phyloP scores from a whole-genome alignment of 2,888 invertebrate genomes.

The Rhagophthalmus giganteus region DNA sequence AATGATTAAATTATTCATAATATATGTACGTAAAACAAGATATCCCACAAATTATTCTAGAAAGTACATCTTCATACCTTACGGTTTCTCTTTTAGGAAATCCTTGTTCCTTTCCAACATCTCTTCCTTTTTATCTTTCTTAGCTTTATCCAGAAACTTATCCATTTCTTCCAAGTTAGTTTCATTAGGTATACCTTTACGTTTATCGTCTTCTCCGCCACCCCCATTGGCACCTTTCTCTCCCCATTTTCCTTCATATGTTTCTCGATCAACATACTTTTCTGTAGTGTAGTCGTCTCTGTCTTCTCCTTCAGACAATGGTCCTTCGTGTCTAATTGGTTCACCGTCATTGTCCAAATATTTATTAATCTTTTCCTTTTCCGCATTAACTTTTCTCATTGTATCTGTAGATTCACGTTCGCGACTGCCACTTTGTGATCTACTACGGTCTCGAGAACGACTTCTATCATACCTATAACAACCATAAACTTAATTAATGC shows the following conservation, averaged over 20 bases:
- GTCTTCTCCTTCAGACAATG: slow-evolving; percentile 63
- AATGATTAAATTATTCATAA: no score
- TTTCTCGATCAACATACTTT: slow-evolving; percentile 63
- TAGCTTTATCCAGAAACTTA: slow-evolving; percentile 60
- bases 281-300: slow-evolving; percentile 57
- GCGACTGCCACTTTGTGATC: slow-evolving; percentile 59
- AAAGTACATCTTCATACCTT: no score
- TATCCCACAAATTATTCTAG: no score
- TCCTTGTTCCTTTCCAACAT: slow-evolving; percentile 60
- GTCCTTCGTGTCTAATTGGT: slow-evolving; percentile 59
- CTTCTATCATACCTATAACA: slow-evolving; percentile 60
- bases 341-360: slow-evolving; percentile 56
- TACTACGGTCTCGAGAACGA: slow-evolving; percentile 56
- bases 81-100: slow-evolving; percentile 51
- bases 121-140: slow-evolving; percentile 62
- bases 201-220: slow-evolving; percentile 34
- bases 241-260: slow-evolving; percentile 69
- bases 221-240: slow-evolving; percentile 58
- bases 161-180: slow-evolving; percentile 61
- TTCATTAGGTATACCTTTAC: slow-evolving; percentile 47
- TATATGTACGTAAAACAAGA: no score
- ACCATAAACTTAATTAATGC: not conserved
- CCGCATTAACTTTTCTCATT: slow-evolving; percentile 59
- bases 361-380: slow-evolving; percentile 63
- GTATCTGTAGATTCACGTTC: slow-evolving; percentile 56